Evolutionary conservation across 1,140 invertebrate species (phyloP), one percentile per base, ranked within the genome.

Genomic region (Neodiprion pinetum): DNA sequence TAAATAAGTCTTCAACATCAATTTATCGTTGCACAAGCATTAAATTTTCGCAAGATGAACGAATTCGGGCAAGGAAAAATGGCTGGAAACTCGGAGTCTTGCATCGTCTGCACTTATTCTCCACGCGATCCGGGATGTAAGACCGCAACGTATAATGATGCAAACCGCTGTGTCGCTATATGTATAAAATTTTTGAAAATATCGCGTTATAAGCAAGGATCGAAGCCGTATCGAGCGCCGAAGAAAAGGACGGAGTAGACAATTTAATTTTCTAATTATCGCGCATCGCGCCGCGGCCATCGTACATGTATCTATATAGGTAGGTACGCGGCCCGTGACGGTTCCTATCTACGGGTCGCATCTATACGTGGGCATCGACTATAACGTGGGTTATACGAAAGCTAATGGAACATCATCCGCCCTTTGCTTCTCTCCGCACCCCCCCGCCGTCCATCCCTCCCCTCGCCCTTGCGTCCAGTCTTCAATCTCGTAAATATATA

Each of bases 191-290:
- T 40, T 40, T 40, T 40, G 28, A 40, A 40, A 40, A 40, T 40
- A 40, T 40, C 28, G 28, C 28, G 28, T 40, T 40, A 40, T 40
- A 5, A 40, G 28, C 28, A 5, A 40, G 28, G 28, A 40, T 0
- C 2, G 28, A 40, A 40, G 28, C 28, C 28, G 28, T 40, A 40
- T 40, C 1, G 53, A 61, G 53, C 4, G 4, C n/a, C 53, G 53
- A 61, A 61, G 53, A 61, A 61, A 61, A 61, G n/a, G 53, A 61
- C n/a, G 9, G 47, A 72, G 79, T 82, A 80, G 84, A 87, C 84
- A 83, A 87, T 87, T 88, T 88, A 88, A 88, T 88, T 88, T 88
- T 88, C 83, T 86, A 88, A 88, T 88, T 87, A 88, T 87, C 86
- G 68, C 68, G 82, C 53, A 17, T 61, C 11, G 53, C 11, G 53